phyloP scores from a whole-genome alignment of 1,140 invertebrate genomes.

The Leptinotarsa undecemlineata region DNA sequence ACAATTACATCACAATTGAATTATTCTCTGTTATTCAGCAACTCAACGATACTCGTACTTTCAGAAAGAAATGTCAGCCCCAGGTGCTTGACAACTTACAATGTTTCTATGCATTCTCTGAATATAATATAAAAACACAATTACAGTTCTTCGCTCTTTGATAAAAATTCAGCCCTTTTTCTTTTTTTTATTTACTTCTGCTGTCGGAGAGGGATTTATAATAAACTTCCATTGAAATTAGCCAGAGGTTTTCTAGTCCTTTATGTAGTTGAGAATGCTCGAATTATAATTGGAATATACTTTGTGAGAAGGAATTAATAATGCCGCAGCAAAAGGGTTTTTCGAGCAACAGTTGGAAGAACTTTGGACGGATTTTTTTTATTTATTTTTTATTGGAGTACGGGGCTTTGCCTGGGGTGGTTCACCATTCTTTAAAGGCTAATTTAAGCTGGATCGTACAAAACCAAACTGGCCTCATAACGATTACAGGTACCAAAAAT shows the following conservation, averaged over 20 bases:
- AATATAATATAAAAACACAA: constrained; percentile 16
- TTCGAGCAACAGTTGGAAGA: constrained; percentile 18
- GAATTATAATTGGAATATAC: constrained; percentile 21
- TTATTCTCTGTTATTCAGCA: no score
- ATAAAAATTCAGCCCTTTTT: background rate
- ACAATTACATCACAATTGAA: no score
- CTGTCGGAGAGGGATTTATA: background rate
- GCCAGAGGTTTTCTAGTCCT: constrained; percentile 20
- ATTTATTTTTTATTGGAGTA: background rate
- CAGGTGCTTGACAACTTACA: background rate
- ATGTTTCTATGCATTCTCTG: background rate
- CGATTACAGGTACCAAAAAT: no score
- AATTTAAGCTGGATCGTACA: no score
- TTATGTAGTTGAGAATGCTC: constrained; percentile 22
- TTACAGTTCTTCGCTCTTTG: constrained; percentile 2
- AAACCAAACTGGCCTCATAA: no score
- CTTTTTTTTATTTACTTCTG: constrained; percentile 13
- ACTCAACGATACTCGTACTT: background rate
- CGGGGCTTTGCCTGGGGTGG: no score
- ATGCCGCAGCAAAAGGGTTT: constrained; percentile 12
- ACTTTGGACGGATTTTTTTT: background rate
- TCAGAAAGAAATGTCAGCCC: background rate
- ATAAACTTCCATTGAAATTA: constrained; percentile 23
- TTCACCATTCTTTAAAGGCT: no score
- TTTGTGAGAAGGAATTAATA: constrained; percentile 19